phyloP scores from a whole-genome alignment of 30 jellyfish, hydroid and myxozoan species.

The Chrysaora quinquecirrha region DNA sequence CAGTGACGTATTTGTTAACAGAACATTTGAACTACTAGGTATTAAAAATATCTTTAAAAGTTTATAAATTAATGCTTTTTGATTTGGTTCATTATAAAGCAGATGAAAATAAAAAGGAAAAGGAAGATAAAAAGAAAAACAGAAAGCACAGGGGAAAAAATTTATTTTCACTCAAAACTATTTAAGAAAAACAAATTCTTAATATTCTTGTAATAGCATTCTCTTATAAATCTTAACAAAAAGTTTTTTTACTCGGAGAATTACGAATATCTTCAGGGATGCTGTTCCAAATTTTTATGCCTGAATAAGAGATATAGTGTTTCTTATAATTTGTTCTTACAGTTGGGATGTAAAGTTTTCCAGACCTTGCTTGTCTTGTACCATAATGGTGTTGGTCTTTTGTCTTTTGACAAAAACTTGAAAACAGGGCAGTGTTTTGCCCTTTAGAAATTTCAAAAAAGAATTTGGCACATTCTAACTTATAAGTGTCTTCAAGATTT shows the following conservation, averaged over 20 bases:
- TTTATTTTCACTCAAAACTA: not conserved
- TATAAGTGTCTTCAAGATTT: not conserved
- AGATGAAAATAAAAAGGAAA: too few species aligned
- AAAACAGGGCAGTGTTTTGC: not conserved
- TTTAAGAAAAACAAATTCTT: not conserved
- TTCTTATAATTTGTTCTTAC: not conserved
- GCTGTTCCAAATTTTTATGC: not conserved
- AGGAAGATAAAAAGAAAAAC: too few species aligned
- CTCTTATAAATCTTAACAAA: not conserved
- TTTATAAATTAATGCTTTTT: not conserved
- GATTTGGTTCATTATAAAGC: not conserved
- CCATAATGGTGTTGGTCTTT: not conserved
- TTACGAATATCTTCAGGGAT: not conserved
- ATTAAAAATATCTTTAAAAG: not conserved
- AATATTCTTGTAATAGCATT: not conserved
- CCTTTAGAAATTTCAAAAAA: not conserved
- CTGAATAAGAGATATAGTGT: not conserved
- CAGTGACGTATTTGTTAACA: not conserved
- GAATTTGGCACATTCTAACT: not conserved
- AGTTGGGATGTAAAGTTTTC: not conserved
- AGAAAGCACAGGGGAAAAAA: not conserved
- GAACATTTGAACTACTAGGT: not conserved
- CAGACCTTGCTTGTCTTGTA: slow-evolving; percentile 1
- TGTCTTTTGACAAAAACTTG: not conserved
- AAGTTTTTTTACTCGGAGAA: not conserved